Percentiles rank a stretch among this genome's conserved stretches.
Evolutionary conservation across 2,113 vertebrate species (phyloP).

Genomic region (Deroptyus accipitrinus): DNA sequence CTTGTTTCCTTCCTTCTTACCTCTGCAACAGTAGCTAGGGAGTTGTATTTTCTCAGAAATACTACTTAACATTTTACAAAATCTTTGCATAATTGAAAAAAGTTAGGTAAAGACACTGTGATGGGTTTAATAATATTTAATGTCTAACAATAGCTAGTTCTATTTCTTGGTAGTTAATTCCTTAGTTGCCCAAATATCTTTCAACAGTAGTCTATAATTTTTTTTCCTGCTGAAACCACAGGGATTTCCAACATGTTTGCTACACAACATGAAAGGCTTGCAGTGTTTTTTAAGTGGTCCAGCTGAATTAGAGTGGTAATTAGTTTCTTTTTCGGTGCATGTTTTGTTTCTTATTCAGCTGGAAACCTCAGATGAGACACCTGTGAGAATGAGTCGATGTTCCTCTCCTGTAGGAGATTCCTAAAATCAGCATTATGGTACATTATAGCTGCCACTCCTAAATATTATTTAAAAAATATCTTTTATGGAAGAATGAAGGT

Average conservation of each 20-base stretch:
- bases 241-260: not conserved
- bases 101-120: not conserved
- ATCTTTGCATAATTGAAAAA: not conserved
- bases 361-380: not conserved
- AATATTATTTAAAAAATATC: not conserved
- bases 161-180: not conserved
- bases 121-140: not conserved
- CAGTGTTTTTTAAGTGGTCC: not conserved
- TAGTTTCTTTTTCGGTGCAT: not conserved
- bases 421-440: not conserved
- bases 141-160: not conserved
- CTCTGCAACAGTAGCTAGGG: not conserved
- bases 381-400: rapidly evolving
- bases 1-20: not conserved
- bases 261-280: not conserved
- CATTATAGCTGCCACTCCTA: not conserved
- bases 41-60: not conserved
- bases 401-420: not conserved
- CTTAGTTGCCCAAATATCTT: not conserved
- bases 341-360: not conserved
- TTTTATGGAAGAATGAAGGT: not conserved
- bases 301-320: not conserved
- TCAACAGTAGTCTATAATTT: not conserved
- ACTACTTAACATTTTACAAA: not conserved
- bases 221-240: not conserved